These are phyloP conservation scores for Seriola quinqueradiata DNA, from an alignment of 2,113 vertebrate species.

Conservation along the genomic window DNA sequence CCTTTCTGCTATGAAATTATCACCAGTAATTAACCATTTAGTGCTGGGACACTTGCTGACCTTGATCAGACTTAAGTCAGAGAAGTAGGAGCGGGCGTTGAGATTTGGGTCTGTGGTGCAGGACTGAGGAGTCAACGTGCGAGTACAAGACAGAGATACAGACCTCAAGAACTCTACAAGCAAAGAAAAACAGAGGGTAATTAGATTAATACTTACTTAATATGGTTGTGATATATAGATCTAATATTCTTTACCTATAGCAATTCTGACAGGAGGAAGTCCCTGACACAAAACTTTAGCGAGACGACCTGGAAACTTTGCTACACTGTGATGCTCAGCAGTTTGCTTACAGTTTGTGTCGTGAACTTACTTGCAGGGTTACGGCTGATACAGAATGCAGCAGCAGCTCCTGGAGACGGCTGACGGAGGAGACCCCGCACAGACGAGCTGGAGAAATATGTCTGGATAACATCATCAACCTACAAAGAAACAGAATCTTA, in stretches of 20 bases:
- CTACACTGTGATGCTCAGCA: neutral
- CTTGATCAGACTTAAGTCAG: constrained; percentile 75
- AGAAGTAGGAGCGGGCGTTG: constrained; percentile 75
- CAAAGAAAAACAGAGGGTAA: neutral
- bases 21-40: neutral
- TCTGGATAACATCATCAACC: constrained; percentile 84
- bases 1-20: neutral
- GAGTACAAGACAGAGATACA: constrained; percentile 75
- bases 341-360: neutral
- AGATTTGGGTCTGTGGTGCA: constrained; percentile 77
- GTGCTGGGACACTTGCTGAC: constrained; percentile 50
- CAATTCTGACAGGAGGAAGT: neutral
- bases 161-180: constrained; percentile 82
- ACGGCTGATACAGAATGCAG: constrained; percentile 71
- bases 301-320: neutral
- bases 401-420: constrained; percentile 71
- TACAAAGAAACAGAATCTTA: constrained; percentile 41
- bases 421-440: constrained; percentile 76
- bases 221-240: neutral
- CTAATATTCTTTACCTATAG: neutral
- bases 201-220: neutral
- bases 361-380: constrained; percentile 82
- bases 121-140: constrained; percentile 68
- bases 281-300: too few species aligned
- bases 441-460: constrained; percentile 68